phyloP scores from a whole-genome alignment of 2,113 vertebrate species.

The Gambusia affinis region DNA sequence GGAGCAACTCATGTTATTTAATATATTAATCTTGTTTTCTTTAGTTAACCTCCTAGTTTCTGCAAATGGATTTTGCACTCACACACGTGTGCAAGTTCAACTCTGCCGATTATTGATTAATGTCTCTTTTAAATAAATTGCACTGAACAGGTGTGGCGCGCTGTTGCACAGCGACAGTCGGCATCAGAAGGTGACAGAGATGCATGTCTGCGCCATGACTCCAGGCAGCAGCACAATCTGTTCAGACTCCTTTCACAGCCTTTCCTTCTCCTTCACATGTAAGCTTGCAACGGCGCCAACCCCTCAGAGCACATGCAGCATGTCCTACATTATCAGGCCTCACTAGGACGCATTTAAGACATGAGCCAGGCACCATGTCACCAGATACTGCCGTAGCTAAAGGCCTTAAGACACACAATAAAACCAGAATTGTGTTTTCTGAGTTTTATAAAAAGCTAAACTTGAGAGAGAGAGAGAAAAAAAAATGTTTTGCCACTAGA shows the following conservation, averaged over 20 bases:
- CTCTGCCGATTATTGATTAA: too few relatives aligned
- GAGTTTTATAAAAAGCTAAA: neutral
- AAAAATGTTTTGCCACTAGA: neutral
- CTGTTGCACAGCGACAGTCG: conserved; percentile 36
- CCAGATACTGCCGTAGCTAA: neutral
- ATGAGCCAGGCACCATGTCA: conserved; percentile 16
- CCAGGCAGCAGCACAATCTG: conserved; percentile 76
- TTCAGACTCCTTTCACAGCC: conserved; percentile 46
- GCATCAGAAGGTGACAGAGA: conserved; percentile 43
- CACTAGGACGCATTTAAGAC: neutral
- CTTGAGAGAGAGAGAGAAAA: neutral
- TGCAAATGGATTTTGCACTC: too few relatives aligned
- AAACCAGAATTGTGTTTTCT: neutral
- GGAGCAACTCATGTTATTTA: too few relatives aligned
- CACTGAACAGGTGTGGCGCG: conserved; percentile 33
- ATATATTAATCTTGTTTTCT: too few relatives aligned
- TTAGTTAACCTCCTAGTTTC: too few relatives aligned
- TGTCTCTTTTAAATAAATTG: too few relatives aligned
- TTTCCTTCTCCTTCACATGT: conserved; percentile 49
- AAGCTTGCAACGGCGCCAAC: conserved; percentile 41
- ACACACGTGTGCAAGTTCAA: too few relatives aligned
- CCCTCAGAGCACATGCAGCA: conserved; percentile 46
- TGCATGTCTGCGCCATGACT: conserved; percentile 64
- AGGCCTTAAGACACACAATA: neutral
- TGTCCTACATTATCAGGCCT: conserved; percentile 60